A percentile compares a stretch with the other conserved stretches of the same genome.
Conservation (phyloP, 2,888 invertebrate genomes). For the Dynastes grantii region DNA sequence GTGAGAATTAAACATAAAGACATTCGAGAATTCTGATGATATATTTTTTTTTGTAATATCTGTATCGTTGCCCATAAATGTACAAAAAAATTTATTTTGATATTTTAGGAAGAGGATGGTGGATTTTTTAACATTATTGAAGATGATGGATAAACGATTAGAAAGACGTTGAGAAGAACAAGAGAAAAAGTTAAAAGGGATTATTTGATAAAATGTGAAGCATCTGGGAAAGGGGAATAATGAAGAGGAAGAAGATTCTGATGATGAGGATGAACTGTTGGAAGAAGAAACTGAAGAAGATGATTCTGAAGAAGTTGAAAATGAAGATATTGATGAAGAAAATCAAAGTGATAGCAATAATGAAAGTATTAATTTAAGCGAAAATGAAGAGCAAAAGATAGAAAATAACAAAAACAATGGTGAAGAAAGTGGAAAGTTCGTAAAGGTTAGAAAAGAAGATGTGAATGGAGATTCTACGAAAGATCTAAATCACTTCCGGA, state of each 20-base stretch:
- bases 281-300: conserved; percentile 48
- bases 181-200: conserved; percentile 65
- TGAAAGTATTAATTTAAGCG: background rate
- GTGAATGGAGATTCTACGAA: conserved; percentile 48
- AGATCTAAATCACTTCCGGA: conserved; percentile 52
- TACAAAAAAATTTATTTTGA: background rate
- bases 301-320: conserved; percentile 63
- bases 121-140: conserved; percentile 56
- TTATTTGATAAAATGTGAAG: no score
- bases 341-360: background rate
- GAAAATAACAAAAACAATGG: conserved; percentile 52
- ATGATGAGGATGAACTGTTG: conserved; percentile 41
- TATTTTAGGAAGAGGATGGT: conserved; percentile 45
- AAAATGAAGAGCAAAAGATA: conserved; percentile 37
- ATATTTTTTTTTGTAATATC: no score
- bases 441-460: conserved; percentile 35
- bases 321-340: conserved; percentile 69
- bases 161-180: conserved; percentile 72
- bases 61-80: no score
- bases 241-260: conserved; percentile 52
- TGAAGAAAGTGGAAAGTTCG: conserved; percentile 49
- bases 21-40: no score
- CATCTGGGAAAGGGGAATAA: conserved; percentile 65
- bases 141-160: no score
- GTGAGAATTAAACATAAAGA: background rate